Conservation (phyloP, 1,140 invertebrate species). For the Sesamia nonagrioides region DNA sequence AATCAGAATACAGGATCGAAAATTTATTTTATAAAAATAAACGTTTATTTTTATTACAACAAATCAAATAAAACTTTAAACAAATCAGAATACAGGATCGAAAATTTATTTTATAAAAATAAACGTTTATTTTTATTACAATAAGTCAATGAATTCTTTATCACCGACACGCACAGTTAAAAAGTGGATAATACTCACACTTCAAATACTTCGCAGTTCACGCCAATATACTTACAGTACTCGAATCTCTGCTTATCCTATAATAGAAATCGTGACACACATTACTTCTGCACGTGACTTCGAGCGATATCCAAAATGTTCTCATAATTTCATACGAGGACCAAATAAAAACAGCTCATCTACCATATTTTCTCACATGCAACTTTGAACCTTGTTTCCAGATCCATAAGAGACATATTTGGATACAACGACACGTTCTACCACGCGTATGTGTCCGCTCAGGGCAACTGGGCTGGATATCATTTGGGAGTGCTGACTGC, state of each 20-base stretch:
- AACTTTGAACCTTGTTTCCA: slow-evolving; percentile 57
- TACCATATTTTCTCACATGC: not conserved
- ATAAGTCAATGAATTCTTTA: not conserved
- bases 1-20: too few relatives aligned
- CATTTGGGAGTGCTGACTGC: slow-evolving; percentile 79
- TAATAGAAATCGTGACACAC: slow-evolving; percentile 41
- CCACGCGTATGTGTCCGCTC: slow-evolving; percentile 82
- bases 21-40: too few relatives aligned
- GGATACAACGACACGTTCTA: slow-evolving; percentile 83
- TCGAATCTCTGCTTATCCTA: slow-evolving; percentile 29
- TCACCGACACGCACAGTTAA: not conserved
- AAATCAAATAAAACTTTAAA: too few relatives aligned
- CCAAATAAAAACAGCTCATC: not conserved
- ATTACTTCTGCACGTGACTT: slow-evolving; percentile 38
- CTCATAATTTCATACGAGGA: not conserved
- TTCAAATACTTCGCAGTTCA: slow-evolving; percentile 12
- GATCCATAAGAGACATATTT: slow-evolving; percentile 81
- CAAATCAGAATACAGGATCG: too few relatives aligned
- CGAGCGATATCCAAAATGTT: slow-evolving; percentile 15
- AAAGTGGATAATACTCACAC: not conserved
- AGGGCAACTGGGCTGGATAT: slow-evolving; percentile 83
- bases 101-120: too few relatives aligned
- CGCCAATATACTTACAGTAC: slow-evolving; percentile 23
- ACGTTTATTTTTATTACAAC: too few relatives aligned
- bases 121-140: too few relatives aligned